Percentiles rank a stretch among this genome's conserved stretches.
These are phyloP conservation scores for Dyspetes luteomarginatus DNA, from an alignment of 2,888 invertebrate genomes.

Conservation along the genomic window DNA sequence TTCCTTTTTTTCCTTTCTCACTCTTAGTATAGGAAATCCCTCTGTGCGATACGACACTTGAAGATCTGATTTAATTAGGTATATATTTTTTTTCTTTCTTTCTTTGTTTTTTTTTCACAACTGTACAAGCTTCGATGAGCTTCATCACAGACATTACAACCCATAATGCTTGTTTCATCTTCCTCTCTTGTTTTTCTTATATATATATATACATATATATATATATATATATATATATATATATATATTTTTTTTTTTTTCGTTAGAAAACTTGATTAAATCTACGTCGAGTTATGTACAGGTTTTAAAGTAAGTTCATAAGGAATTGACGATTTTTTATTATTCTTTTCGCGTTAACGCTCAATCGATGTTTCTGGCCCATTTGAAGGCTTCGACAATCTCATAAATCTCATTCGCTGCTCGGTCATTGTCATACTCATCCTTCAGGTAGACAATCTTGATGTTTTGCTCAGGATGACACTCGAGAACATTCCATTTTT, in stretches of 20 bases:
- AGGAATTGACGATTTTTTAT: constrained; percentile 28
- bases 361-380: constrained; percentile 78
- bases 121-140: constrained; percentile 56
- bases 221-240: too few species aligned
- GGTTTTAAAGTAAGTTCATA: constrained; percentile 40
- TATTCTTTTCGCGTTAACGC: neutral
- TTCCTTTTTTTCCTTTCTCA: constrained; percentile 24
- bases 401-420: constrained; percentile 77
- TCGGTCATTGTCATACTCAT: constrained; percentile 76
- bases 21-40: constrained; percentile 30
- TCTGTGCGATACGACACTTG: constrained; percentile 20
- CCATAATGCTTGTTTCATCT: constrained; percentile 20
- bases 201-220: too few species aligned
- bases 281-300: constrained; percentile 65
- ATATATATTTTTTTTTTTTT: constrained; percentile 13
- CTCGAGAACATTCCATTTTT: constrained; percentile 92
- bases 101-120: constrained; percentile 27
- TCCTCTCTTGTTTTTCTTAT: constrained; percentile 17
- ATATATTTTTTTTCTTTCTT: neutral
- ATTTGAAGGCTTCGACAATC: constrained; percentile 77
- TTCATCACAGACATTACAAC: constrained; percentile 56
- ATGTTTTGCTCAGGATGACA: constrained; percentile 79
- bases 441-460: constrained; percentile 79
- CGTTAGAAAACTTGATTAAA: constrained; percentile 55
- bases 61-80: constrained; percentile 47